phyloP scores from a whole-genome alignment of 2,113 vertebrate genomes.

The Lota lota region DNA sequence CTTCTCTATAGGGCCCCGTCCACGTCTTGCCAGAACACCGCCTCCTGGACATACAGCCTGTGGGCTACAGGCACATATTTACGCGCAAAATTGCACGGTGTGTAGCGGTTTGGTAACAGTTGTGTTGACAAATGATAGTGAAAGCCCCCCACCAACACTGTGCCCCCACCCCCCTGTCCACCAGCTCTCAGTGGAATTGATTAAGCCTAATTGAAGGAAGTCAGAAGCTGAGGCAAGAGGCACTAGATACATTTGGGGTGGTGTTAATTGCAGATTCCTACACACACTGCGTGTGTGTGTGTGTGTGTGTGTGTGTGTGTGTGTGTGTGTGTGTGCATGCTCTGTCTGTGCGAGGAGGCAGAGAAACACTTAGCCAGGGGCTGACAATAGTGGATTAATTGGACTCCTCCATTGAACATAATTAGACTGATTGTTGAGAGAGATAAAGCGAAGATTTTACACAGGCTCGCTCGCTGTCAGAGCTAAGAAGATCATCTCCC shows the following conservation, averaged over 20 bases:
- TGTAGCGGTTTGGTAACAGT: conserved; percentile 39
- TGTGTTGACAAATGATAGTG: conserved; percentile 46
- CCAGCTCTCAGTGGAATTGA: conserved; percentile 74
- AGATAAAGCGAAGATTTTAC: conserved; percentile 81
- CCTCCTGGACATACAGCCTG: no score
- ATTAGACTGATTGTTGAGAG: conserved; percentile 86
- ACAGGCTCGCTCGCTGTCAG: conserved; percentile 66
- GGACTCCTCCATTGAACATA: conserved; percentile 83
- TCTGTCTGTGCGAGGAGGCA: conserved; percentile 49
- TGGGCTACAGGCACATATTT: no score
- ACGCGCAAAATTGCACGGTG: conserved; percentile 20
- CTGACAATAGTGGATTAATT: conserved; percentile 87
- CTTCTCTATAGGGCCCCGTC: no score
- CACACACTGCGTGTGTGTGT: conserved; percentile 12
- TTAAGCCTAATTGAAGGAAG: conserved; percentile 83
- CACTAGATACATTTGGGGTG: conserved; percentile 83
- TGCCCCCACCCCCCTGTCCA: conserved; percentile 54
- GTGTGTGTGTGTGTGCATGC: conserved; percentile 16
- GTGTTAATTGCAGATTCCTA: conserved; percentile 83
- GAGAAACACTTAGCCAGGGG: conserved; percentile 84
- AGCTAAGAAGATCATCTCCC: conserved; percentile 57
- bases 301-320: conserved; percentile 32
- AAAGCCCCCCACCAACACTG: not conserved
- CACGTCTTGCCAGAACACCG: no score
- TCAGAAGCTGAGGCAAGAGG: conserved; percentile 78